Percentiles rank a stretch among this genome's conserved stretches.
These are phyloP conservation scores for Molossus alvarezi DNA, from an alignment of 2,797 vertebrate genomes.

Conservation along the genomic window DNA sequence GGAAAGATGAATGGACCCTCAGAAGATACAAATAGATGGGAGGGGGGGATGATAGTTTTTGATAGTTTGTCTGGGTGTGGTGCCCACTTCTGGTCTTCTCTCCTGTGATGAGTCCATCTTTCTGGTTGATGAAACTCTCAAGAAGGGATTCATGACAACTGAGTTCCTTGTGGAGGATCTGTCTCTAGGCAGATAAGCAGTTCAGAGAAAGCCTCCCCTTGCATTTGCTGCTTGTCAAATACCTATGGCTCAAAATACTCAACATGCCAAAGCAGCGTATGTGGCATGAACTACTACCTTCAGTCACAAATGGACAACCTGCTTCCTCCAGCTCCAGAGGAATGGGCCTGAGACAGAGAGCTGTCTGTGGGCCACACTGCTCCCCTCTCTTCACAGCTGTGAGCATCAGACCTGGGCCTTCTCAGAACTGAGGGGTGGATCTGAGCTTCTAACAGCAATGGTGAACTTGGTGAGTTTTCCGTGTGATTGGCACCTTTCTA, in stretches of 20 bases:
- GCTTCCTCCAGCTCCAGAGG: background rate
- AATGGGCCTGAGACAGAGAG: background rate
- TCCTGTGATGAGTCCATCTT: background rate
- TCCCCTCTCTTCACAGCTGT: background rate
- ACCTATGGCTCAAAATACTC: background rate
- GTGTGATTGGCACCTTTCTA: background rate
- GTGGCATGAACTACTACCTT: background rate
- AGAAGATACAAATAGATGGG: background rate
- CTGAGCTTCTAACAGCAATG: background rate
- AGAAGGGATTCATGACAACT: background rate
- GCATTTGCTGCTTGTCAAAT: background rate
- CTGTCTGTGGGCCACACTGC: background rate
- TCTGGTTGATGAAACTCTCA: background rate
- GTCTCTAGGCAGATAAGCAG: background rate
- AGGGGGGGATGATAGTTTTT: background rate
- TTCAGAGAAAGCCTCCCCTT: background rate
- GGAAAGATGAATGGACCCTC: background rate
- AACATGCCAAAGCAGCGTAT: background rate
- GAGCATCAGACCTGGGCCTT: background rate
- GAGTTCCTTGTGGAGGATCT: background rate
- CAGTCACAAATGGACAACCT: background rate
- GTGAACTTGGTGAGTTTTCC: background rate
- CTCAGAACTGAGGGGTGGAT: background rate
- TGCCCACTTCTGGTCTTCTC: background rate
- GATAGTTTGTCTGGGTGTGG: background rate